A percentile compares a stretch with the other conserved stretches of the same genome.
These are phyloP conservation scores for Apis laboriosa DNA, from an alignment of 1,140 invertebrate genomes.

Conservation along the genomic window DNA sequence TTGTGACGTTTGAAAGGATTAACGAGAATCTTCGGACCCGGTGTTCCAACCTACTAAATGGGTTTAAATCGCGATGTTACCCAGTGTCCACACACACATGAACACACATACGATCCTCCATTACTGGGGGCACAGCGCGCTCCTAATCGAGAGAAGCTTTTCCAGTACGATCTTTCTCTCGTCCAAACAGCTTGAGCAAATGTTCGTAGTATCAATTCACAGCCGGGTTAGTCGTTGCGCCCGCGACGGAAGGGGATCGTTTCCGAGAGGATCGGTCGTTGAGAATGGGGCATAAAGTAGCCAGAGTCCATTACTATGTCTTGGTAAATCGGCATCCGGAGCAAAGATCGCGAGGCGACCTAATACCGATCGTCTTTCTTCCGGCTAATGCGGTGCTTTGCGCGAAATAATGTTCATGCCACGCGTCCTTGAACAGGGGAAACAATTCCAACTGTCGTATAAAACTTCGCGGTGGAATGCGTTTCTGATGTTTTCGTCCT, in stretches of 20 bases:
- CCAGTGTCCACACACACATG: too few species aligned
- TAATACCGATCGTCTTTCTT: constrained; percentile 58
- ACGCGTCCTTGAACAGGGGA: constrained; percentile 26
- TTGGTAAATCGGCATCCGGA: constrained; percentile 53
- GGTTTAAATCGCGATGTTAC: constrained; percentile 11
- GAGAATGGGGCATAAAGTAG: constrained; percentile 54
- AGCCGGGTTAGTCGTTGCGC: constrained; percentile 34
- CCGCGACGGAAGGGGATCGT: constrained; percentile 46
- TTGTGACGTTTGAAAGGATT: not conserved
- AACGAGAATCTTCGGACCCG: not conserved
- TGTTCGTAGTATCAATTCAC: constrained; percentile 55
- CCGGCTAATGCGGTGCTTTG: constrained; percentile 59
- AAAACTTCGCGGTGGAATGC: constrained; percentile 19
- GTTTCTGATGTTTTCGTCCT: constrained; percentile 26
- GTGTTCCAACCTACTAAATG: not conserved
- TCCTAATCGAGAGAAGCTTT: constrained; percentile 40
- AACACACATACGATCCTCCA: constrained; percentile 1
- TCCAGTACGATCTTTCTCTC: constrained; percentile 44
- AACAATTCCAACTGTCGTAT: constrained; percentile 25
- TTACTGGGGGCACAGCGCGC: not conserved
- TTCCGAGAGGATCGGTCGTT: constrained; percentile 42
- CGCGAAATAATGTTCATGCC: constrained; percentile 51
- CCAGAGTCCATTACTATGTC: constrained; percentile 59
- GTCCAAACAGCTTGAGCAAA: constrained; percentile 44
- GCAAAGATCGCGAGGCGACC: constrained; percentile 57